phyloP scores from a whole-genome alignment of 2,797 vertebrate species.

The Sebastiscus albofasciatus region DNA sequence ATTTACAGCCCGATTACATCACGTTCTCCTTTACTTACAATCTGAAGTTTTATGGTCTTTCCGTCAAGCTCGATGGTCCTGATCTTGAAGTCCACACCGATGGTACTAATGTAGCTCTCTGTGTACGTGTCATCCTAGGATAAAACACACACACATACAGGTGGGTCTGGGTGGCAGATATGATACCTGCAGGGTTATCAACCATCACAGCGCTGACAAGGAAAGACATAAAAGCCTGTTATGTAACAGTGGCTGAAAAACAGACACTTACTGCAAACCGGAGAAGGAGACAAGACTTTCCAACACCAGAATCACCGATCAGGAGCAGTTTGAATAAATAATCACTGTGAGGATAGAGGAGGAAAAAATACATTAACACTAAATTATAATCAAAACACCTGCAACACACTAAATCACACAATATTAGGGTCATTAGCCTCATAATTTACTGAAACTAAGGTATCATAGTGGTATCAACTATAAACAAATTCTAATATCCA shows the following conservation, averaged over 20 bases:
- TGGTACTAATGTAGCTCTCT: slow-evolving; percentile 99
- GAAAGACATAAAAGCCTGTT: not conserved
- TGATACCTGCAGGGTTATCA: not conserved
- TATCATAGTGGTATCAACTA: not conserved
- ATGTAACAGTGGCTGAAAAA: not conserved
- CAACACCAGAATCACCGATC: slow-evolving; percentile 97
- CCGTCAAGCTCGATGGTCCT: slow-evolving; percentile 98
- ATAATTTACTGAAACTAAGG: not conserved
- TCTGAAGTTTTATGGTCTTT: slow-evolving; percentile 99
- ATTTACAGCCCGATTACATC: not conserved
- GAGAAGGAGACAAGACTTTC: slow-evolving; percentile 98
- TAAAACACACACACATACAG: slow-evolving; percentile 3
- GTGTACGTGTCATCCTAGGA: slow-evolving; percentile 96
- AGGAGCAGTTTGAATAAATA: slow-evolving; percentile 99
- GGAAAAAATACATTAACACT: too few relatives aligned
- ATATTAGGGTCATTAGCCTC: not conserved
- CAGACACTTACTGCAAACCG: slow-evolving; percentile 94
- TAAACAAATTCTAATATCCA: not conserved
- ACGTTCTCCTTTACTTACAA: slow-evolving; percentile 86
- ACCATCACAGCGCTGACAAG: not conserved
- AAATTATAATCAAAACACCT: not conserved
- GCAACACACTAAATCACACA: not conserved
- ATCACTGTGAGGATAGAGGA: slow-evolving; percentile 83
- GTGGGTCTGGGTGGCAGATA: not conserved
- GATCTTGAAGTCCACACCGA: slow-evolving; percentile 99